Percentiles rank a stretch among this genome's conserved stretches.
phyloP scores from a whole-genome alignment of 2,113 vertebrate genomes.

The Nestor notabilis region DNA sequence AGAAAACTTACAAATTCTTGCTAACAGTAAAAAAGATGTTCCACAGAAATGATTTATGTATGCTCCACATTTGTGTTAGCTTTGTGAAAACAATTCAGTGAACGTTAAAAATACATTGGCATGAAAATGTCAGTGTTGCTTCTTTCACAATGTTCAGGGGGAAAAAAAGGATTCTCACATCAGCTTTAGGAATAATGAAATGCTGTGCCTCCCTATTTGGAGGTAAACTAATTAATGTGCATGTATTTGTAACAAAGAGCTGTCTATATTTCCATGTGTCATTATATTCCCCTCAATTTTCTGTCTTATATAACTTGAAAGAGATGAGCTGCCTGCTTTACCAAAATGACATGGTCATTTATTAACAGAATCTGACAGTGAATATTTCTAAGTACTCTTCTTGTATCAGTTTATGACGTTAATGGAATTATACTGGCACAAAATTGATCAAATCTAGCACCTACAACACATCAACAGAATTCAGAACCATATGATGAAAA shows the following conservation, averaged over 20 bases:
- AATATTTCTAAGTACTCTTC: neutral
- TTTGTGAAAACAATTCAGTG: neutral
- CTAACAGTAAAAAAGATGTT: neutral
- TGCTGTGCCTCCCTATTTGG: neutral
- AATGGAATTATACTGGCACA: neutral
- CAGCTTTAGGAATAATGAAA: neutral
- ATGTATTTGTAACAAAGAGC: neutral
- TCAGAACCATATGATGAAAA: neutral
- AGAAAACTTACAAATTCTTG: neutral
- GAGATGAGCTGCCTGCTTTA: neutral
- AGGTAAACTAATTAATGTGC: neutral
- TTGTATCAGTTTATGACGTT: neutral
- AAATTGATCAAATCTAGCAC: neutral
- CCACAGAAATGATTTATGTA: neutral
- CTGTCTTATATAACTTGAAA: neutral
- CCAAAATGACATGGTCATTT: neutral
- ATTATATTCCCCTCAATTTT: neutral
- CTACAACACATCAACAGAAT: neutral
- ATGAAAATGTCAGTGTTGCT: rapidly evolving
- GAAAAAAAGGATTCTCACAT: neutral
- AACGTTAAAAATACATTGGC: neutral
- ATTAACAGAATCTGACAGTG: neutral
- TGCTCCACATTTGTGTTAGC: neutral
- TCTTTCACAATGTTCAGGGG: neutral
- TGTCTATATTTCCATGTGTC: neutral